Evolutionary conservation across 2,113 vertebrate genomes (phyloP), one percentile per base, ranked within the genome.

Genomic region (Parus major): DNA sequence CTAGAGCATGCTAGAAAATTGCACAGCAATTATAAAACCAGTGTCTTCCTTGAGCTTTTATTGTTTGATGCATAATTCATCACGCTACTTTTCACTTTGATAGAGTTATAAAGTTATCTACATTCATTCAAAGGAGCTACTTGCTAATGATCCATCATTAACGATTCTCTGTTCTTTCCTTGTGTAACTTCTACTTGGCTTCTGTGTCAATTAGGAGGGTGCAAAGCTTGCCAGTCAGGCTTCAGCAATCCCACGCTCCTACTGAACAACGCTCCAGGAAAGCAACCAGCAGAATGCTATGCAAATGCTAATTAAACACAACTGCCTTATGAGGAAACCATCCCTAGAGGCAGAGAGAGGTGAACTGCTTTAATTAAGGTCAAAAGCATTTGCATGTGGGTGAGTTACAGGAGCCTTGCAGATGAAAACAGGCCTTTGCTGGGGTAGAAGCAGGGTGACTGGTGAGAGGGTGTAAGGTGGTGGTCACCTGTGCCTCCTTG

Each of bases 281-380:
- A 96, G 93, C 88, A 94, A 94, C 85, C 85, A 93, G 90, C 92
- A 96, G 95, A 97, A 96, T 81, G 90, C 94, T 95, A 95, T 97
- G 90, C 95, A 97, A 96, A 95, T 97, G 94, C 92, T 97, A 96
- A 96, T 96, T 96, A 97, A 97, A 96, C 82, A 97, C 94, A 95
- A 95, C 93, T 96, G 93, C 95, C 94, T 93, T 96, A 93, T 95
- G 95, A 94, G 82, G 86, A 96, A 96, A 95, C 94, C 90, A 96
- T 93, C 96, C 88, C 95, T 71, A 78, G 92, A 96, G 94, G 94
- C 94, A 95, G 88, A 96, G 70, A 71, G 85, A 95, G 93, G 93
- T 95, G 95, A 96, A 96, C 95, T 93, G 95, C 76, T 92, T 94
- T 97, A 96, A 96, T 97, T 96, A 95, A 96, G 95, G 95, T 94